Conservation (phyloP, 1,140 invertebrate species). For the Ooceraea biroi region DNA sequence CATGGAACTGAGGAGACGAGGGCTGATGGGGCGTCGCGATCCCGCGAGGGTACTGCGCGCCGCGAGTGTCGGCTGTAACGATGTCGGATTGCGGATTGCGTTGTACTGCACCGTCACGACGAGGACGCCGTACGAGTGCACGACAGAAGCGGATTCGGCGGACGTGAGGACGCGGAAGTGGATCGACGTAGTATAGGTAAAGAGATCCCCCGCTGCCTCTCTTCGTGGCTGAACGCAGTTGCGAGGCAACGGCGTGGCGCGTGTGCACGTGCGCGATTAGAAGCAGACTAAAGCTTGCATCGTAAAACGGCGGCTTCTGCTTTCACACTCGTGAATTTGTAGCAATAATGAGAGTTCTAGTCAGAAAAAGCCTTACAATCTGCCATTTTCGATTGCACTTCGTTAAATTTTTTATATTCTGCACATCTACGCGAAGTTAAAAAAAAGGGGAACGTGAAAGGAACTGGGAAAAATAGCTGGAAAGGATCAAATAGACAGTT, state of each 20-base stretch:
- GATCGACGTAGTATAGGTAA: constrained; percentile 68
- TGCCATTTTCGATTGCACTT: not conserved
- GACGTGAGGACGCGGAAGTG: constrained; percentile 52
- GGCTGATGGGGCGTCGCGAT: constrained; percentile 23
- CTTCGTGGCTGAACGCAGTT: constrained; percentile 9
- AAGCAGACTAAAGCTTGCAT: not conserved
- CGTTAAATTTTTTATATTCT: not conserved
- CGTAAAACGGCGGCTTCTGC: not conserved
- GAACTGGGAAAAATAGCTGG: not conserved
- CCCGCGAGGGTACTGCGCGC: constrained; percentile 1
- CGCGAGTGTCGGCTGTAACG: constrained; percentile 28
- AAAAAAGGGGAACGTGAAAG: not conserved
- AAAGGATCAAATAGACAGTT: not conserved
- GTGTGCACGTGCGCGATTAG: constrained; percentile 63
- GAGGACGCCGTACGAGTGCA: constrained; percentile 33
- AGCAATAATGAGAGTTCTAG: not conserved
- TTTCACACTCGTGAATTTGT: not conserved
- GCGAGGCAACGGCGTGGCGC: constrained; percentile 50
- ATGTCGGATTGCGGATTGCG: constrained; percentile 52
- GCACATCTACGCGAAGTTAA: not conserved
- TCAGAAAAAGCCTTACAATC: no score
- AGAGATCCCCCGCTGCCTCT: not conserved
- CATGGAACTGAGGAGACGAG: constrained; percentile 30
- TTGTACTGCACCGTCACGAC: constrained; percentile 36
- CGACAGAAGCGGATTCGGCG: constrained; percentile 16